Conservation (phyloP, 2,797 vertebrate species). For the Malacoraja senta region DNA sequence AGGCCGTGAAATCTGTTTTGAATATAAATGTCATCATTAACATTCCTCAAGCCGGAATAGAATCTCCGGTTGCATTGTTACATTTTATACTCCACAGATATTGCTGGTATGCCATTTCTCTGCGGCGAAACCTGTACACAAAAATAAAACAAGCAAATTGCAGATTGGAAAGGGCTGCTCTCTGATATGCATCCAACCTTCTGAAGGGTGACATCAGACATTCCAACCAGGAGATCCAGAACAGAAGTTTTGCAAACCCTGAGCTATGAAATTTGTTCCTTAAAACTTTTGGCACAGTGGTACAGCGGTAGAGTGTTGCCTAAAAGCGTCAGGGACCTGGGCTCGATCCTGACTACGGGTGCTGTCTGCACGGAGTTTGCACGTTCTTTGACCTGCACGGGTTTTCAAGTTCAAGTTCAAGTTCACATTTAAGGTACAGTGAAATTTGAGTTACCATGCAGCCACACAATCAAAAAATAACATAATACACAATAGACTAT, state of each 20-base stretch:
- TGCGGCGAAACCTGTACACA: not conserved
- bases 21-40: conserved; percentile 27
- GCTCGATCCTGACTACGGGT: too few relatives aligned
- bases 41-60: not conserved
- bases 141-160: conserved; percentile 11
- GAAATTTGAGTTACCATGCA: too few relatives aligned
- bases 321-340: too few relatives aligned
- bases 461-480: too few relatives aligned
- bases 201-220: not conserved
- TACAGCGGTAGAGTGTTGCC: too few relatives aligned
- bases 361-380: too few relatives aligned
- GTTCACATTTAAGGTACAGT: too few relatives aligned
- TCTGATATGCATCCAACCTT: not conserved
- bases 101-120: not conserved
- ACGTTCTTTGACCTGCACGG: too few relatives aligned
- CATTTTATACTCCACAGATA: conserved; percentile 15
- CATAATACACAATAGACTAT: too few relatives aligned
- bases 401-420: too few relatives aligned
- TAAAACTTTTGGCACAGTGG: not conserved
- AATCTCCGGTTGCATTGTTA: conserved; percentile 6
- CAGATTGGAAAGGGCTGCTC: not conserved
- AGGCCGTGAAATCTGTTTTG: conserved; percentile 23
- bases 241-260: not conserved
- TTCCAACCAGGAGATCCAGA: not conserved
- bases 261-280: not conserved